Evolutionary conservation across 2,113 vertebrate species (phyloP), one percentile per base, ranked within the genome.

Genomic region (Zosterops japonicus): DNA sequence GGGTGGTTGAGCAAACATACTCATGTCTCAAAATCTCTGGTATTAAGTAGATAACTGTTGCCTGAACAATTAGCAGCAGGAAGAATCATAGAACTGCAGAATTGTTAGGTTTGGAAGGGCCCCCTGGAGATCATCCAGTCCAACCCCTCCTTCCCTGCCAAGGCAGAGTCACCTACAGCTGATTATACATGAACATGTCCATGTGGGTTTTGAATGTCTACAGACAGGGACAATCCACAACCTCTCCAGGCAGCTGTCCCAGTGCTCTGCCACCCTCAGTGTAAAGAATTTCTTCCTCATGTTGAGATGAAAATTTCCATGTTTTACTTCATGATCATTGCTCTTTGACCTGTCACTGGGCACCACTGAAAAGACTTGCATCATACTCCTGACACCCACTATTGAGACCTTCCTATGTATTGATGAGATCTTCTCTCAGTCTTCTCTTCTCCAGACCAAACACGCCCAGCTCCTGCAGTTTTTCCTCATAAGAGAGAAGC

Each of bases 381-480:
- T 6, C 42, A 42, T 23, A 0, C 5, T 15, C 17, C 13, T 72
- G 25, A 0, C 21, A 23, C 2, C 2, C 1, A 2, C 31, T 12
- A 3, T 8, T 23, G 22, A 57, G 11, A 33, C 28, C 3, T 57
- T 80, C 27, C 4, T 15, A 1, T 27, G 9, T 5, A 11, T 29
- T 24, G 22, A 10, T 35, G 9, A 49, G 12, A 31, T 49, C 11
- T 8, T 25, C 9, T 64, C 49, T 88, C n/a, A 47, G n/a, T 33
- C 52, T 8, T 31, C 17, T 20, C 19, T 78, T 53, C 24, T 19
- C 19, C 59, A 41, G 15, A 20, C 14, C 17, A 49, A 74, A 15
- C 16, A 56, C 4, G 0, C 14, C 41, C 35, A 56, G 11, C 3
- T 71, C 41, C 28, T 1, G 1, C 5, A 55, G 41, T 47, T 12